Evolutionary conservation across 1,140 invertebrate genomes (phyloP), one percentile per base, ranked within the genome.

Genomic region (Cheumatopsyche charites): DNA sequence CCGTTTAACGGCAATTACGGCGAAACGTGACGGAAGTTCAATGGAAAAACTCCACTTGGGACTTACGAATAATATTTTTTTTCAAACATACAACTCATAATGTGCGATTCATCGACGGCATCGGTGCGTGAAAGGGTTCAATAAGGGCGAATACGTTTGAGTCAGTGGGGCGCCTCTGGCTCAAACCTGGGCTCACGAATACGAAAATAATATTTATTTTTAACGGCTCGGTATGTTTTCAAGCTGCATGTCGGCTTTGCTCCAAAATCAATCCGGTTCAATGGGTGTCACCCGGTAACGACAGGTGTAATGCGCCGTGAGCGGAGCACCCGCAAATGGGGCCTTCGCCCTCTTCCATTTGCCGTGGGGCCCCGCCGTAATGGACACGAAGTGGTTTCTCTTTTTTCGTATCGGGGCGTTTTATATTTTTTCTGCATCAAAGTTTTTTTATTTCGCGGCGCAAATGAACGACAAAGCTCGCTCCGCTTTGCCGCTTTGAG

Each of bases 251-350:
- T 52, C 47, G 47, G 47, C 58, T 62, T 62, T 62, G 25, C 23
- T 26, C 12, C 11, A 42, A 63, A 63, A 63, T 63, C 62, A 63
- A 63, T 63, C 42, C 29, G 58, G 58, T 62, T 62, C 58, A 62
- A 62, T 62, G 58, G 58, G 23, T 42, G 29, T 63, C 62, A 63
- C n/a, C 62, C 26, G 15, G 15, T 41, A 42, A 63, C 42, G 62
- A 63, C 62, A 63, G 62, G 62, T 63, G 62, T 63, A 63, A 45
- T 45, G 15, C 36, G n/a, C 62, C 36, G 29, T 45, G 62, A 63
- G 29, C 62, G 17, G 42, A 63, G 26, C 21, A 15, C 36, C 55
- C 15, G 21, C 42, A 63, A 63, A 63, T 63, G 42, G 62, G 17
- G 58, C 26, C n/a, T 15, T 41, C 62, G 29, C 15, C 62, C 62